Conservation (phyloP, 2,113 vertebrate species). For the Dascyllus trimaculatus region DNA sequence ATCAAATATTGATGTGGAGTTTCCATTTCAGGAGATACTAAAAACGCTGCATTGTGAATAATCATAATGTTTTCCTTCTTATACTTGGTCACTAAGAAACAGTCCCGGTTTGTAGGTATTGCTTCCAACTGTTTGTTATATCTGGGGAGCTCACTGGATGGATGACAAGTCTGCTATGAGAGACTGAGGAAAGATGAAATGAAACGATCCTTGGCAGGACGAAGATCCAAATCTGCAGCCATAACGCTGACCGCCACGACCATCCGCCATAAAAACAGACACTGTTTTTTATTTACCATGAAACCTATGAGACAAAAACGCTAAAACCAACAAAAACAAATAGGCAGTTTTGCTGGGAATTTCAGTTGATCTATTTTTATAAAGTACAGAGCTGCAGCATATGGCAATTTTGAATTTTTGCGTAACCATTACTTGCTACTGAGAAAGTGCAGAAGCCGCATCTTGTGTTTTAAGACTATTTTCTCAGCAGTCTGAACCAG, state of each 20-base stretch:
- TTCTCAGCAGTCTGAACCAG: not conserved
- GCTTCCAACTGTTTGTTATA: conserved; percentile 48
- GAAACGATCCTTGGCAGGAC: conserved; percentile 78
- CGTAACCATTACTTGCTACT: conserved; percentile 3
- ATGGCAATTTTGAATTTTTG: not conserved
- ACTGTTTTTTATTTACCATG: conserved; percentile 77
- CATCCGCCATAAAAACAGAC: conserved; percentile 67
- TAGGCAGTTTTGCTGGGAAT: not conserved
- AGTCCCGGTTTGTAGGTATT: conserved; percentile 35
- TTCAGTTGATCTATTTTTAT: conserved; percentile 10
- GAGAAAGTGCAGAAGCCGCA: not conserved
- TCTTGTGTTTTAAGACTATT: not conserved
- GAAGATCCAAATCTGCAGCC: conserved; percentile 54
- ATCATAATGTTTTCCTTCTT: conserved; percentile 44
- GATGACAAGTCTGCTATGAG: conserved; percentile 56
- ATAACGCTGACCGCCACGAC: conserved; percentile 59
- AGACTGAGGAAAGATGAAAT: conserved; percentile 76
- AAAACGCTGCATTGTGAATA: conserved; percentile 48
- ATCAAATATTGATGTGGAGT: conserved; percentile 53
- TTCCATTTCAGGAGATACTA: conserved; percentile 24
- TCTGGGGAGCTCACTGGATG: conserved; percentile 64
- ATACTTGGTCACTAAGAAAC: conserved; percentile 45
- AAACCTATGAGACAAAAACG: conserved; percentile 64
- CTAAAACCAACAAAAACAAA: conserved; percentile 50
- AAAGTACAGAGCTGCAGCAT: not conserved